A percentile compares a stretch with the other conserved stretches of the same genome.
Evolutionary conservation across 2,113 vertebrate species (phyloP).

Genomic region (Grammomys surdaster): DNA sequence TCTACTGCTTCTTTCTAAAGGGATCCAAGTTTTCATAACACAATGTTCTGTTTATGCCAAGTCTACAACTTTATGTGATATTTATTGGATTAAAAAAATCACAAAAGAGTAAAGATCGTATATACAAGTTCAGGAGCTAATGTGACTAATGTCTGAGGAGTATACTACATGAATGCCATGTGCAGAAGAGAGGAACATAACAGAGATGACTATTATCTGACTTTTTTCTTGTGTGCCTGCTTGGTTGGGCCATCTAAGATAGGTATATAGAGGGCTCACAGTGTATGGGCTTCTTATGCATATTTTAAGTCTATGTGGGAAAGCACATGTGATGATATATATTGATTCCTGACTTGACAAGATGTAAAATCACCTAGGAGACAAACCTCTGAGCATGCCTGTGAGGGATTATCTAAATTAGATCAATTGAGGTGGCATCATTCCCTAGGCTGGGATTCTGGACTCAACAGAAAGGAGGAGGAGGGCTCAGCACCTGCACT

Average conservation of each 20-base stretch:
- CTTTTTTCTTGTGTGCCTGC: background rate
- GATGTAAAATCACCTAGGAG: background rate
- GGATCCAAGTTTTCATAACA: conserved; percentile 63
- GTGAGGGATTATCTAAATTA: background rate
- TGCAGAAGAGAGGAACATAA: background rate
- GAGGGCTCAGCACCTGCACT: background rate
- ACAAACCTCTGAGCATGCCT: background rate
- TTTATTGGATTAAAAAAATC: conserved; percentile 46
- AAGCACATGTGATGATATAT: background rate
- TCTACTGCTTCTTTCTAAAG: conserved; percentile 47
- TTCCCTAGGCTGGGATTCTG: background rate
- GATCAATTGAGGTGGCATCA: background rate
- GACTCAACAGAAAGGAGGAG: background rate
- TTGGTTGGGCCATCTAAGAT: background rate
- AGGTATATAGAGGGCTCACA: background rate
- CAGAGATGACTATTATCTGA: background rate
- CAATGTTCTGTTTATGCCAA: conserved; percentile 48
- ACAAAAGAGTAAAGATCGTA: conserved; percentile 32
- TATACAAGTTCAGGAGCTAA: background rate
- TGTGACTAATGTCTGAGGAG: background rate
- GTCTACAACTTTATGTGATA: background rate
- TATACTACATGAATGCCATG: background rate
- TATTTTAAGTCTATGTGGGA: conserved; percentile 41
- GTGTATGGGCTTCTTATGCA: background rate
- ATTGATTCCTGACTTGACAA: background rate